These are phyloP conservation scores for Crotophaga sulcirostris DNA, from an alignment of 2,113 vertebrate species.

Conservation along the genomic window DNA sequence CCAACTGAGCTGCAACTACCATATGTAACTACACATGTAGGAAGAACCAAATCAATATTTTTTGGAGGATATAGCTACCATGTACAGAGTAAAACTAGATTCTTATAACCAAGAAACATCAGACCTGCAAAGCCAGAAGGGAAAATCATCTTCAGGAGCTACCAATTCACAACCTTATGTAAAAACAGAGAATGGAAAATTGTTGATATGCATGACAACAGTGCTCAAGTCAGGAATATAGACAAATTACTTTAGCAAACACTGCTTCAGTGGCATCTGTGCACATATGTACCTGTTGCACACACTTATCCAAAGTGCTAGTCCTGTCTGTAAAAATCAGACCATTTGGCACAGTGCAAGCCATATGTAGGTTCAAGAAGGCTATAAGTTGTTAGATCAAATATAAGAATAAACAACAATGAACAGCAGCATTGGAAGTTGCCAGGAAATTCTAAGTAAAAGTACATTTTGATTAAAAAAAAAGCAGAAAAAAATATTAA, in stretches of 20 bases:
- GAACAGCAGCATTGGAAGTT: not conserved
- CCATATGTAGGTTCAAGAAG: not conserved
- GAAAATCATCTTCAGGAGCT: not conserved
- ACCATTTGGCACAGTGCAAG: not conserved
- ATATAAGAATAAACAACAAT: not conserved
- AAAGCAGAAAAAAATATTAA: not conserved
- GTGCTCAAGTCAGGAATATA: not conserved
- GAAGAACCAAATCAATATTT: not conserved
- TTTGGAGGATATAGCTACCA: not conserved
- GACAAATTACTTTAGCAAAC: not conserved
- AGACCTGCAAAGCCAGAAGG: not conserved
- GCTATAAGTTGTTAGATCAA: not conserved
- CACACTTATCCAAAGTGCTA: not conserved
- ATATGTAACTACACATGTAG: not conserved
- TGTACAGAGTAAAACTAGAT: not conserved
- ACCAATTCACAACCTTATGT: not conserved
- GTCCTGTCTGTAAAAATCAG: not conserved
- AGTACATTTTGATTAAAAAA: not conserved
- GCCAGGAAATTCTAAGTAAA: not conserved
- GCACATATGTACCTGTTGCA: not conserved
- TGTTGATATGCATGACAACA: rapidly evolving
- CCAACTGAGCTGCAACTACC: not conserved
- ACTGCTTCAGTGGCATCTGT: not conserved
- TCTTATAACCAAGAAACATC: not conserved
- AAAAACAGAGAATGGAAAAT: not conserved